A percentile compares a stretch with the other conserved stretches of the same genome.
phyloP scores from a whole-genome alignment of 2,888 invertebrate genomes.

The Suillia variegata region DNA sequence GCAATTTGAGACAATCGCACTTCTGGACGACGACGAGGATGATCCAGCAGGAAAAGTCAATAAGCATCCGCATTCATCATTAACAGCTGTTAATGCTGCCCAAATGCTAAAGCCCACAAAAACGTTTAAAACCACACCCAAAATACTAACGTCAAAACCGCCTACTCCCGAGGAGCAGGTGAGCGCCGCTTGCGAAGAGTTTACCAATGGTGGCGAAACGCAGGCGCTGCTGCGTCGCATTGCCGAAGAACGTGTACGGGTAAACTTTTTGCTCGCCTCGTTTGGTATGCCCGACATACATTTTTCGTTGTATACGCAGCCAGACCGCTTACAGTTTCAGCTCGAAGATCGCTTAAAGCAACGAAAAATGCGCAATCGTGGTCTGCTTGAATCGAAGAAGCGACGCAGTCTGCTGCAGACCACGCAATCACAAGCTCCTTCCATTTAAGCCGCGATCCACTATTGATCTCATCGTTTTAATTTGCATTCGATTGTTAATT shows the following conservation, averaged over 20 bases:
- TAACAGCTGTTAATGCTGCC: not conserved
- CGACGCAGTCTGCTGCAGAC: not conserved
- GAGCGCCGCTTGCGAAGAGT: slow-evolving; percentile 19
- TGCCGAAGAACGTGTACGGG: slow-evolving; percentile 33
- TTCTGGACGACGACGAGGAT: slow-evolving; percentile 27
- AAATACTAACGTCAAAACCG: slow-evolving; percentile 20
- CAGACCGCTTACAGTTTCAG: slow-evolving; percentile 31
- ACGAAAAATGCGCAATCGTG: slow-evolving; percentile 24
- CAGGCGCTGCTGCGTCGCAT: slow-evolving; percentile 21
- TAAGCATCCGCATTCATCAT: not conserved
- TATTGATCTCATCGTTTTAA: no score
- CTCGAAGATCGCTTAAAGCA: slow-evolving; percentile 32
- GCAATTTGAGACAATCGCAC: slow-evolving; percentile 34
- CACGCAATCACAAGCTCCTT: no score
- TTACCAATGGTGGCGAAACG: slow-evolving; percentile 22
- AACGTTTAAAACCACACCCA: slow-evolving; percentile 22
- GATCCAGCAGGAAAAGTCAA: no score
- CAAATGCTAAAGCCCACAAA: slow-evolving; percentile 13
- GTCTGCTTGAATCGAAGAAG: no score
- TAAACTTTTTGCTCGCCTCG: slow-evolving; percentile 30
- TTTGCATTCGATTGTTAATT: no score
- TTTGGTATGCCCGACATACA: slow-evolving; percentile 36
- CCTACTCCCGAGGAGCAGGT: slow-evolving; percentile 9
- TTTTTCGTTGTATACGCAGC: slow-evolving; percentile 29
- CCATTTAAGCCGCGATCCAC: no score